phyloP scores from a whole-genome alignment of 2,888 invertebrate genomes.

The Imbricaverruca yamaguchii region DNA sequence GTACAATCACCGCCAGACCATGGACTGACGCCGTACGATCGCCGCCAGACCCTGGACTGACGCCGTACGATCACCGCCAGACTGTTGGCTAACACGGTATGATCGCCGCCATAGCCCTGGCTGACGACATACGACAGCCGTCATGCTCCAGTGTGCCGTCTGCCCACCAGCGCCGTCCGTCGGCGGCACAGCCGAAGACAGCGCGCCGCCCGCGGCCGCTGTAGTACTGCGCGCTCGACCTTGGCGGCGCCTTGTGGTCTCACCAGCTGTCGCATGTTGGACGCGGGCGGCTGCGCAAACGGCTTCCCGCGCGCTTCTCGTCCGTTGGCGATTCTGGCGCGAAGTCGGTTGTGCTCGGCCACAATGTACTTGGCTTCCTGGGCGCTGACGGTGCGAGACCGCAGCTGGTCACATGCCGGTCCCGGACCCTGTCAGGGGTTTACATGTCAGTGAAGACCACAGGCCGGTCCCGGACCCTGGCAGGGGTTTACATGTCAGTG shows the following conservation, averaged over 20 bases:
- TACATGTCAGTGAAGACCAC: too few relatives aligned
- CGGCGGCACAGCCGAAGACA: too few relatives aligned
- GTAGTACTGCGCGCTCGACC: too few relatives aligned
- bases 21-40: not conserved
- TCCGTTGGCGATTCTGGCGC: constrained; percentile 34
- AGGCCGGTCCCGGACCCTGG: too few relatives aligned
- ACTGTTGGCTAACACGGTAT: not conserved
- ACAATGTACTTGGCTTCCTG: constrained; percentile 31
- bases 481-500: too few relatives aligned
- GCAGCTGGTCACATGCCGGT: constrained; percentile 27
- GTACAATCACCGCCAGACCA: too few relatives aligned
- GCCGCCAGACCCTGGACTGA: not conserved
- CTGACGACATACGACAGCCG: not conserved
- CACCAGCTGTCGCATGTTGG: constrained; percentile 35
- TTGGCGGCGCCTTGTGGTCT: not conserved
- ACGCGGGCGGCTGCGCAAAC: constrained; percentile 34
- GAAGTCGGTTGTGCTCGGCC: constrained; percentile 33
- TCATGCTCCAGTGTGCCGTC: too few relatives aligned
- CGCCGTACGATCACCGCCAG: too few relatives aligned
- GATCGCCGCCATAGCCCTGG: not conserved
- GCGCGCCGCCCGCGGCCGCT: too few relatives aligned
- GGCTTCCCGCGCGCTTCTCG: constrained; percentile 30
- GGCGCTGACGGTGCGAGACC: constrained; percentile 26
- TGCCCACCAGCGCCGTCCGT: too few relatives aligned
- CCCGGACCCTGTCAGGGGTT: constrained; percentile 25